Conservation (phyloP, 2,113 vertebrate genomes). For the Poeciliopsis prolifica region DNA sequence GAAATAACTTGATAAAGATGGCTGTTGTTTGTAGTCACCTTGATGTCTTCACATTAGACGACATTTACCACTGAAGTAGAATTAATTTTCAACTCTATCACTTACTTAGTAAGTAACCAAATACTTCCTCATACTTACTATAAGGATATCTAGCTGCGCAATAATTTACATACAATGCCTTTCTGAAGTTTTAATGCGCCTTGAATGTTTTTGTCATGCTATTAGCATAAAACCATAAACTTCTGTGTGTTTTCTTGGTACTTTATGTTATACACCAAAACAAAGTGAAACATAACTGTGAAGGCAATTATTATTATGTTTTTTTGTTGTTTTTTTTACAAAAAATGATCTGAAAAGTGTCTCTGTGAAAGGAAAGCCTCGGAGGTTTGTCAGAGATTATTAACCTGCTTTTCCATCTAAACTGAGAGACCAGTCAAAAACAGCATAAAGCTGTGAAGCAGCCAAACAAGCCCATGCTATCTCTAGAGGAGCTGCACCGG, state of each 20-base stretch:
- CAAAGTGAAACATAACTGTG: not conserved
- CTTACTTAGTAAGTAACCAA: too few relatives aligned
- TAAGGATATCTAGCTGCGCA: not conserved
- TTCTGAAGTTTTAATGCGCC: too few relatives aligned
- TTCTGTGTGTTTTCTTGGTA: not conserved
- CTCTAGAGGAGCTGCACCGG: not conserved
- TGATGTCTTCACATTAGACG: slow-evolving; percentile 11
- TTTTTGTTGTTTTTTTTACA: too few relatives aligned
- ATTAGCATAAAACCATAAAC: not conserved
- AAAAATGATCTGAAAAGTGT: too few relatives aligned
- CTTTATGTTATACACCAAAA: not conserved
- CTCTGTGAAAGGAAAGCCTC: not conserved
- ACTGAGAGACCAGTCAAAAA: not conserved
- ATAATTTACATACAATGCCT: not conserved
- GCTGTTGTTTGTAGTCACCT: slow-evolving; percentile 3
- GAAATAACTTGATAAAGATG: slow-evolving; percentile 11
- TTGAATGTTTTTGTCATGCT: not conserved
- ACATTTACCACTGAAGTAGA: not conserved
- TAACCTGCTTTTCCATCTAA: not conserved
- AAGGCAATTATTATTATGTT: not conserved
- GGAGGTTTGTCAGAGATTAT: not conserved
- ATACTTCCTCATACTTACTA: too few relatives aligned
- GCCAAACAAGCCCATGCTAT: not conserved
- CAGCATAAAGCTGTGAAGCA: not conserved
- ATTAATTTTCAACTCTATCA: too few relatives aligned